Evolutionary conservation across 2,797 vertebrate species (phyloP).

Genomic region (Schizothorax lantsangensis): DNA sequence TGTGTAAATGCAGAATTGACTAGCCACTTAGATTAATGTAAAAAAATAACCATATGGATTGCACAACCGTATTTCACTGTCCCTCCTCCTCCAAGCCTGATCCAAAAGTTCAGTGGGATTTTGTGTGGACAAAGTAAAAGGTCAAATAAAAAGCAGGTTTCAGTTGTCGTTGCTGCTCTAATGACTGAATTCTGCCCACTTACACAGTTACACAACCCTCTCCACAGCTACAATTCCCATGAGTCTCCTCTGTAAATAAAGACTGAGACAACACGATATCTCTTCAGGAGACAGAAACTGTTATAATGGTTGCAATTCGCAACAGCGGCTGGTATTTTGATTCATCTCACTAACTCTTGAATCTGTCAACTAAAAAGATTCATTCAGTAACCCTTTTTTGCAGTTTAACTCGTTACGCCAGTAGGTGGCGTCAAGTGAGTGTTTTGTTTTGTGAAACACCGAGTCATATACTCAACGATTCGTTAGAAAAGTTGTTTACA

Average conservation of each 20-base stretch:
- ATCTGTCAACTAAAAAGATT: background rate
- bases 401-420: background rate
- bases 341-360: background rate
- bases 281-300: background rate
- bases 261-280: slow-evolving; percentile 53
- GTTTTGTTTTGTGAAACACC: background rate
- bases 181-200: slow-evolving; percentile 7
- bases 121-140: slow-evolving; percentile 32
- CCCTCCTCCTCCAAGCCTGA: slow-evolving; percentile 12
- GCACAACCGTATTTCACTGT: background rate
- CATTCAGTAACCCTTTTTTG: background rate
- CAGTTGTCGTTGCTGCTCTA: background rate
- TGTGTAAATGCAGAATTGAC: slow-evolving; percentile 13
- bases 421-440: background rate
- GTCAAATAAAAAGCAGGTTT: slow-evolving; percentile 48
- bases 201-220: slow-evolving; percentile 14
- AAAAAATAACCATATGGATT: slow-evolving; percentile 36
- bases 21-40: slow-evolving; percentile 17
- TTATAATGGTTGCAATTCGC: background rate
- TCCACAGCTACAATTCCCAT: slow-evolving; percentile 12
- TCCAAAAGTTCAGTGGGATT: slow-evolving; percentile 39
- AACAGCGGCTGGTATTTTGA: background rate
- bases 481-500: background rate
- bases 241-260: slow-evolving; percentile 39
- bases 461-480: background rate